Conservation (phyloP, 2,113 vertebrate genomes). For the Strix uralensis region DNA sequence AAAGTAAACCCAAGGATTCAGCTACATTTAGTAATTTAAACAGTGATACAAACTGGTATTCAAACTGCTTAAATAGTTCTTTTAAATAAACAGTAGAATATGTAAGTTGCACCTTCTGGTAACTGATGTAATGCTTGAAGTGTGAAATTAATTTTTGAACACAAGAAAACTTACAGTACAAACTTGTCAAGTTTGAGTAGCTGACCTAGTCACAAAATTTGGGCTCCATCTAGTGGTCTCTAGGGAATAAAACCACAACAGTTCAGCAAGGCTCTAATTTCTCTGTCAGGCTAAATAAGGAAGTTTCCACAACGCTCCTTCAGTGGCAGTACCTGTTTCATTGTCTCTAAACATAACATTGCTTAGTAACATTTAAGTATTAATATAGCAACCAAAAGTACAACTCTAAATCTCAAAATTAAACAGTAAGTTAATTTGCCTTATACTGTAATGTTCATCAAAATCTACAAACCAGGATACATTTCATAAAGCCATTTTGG, state of each 20-base stretch:
- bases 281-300: not conserved
- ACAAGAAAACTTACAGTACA: not conserved
- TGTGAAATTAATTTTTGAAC: not conserved
- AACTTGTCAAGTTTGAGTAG: not conserved
- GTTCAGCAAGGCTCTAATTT: not conserved
- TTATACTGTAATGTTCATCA: accelerated
- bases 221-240: slow-evolving; percentile 45
- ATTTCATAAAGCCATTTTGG: not conserved
- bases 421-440: not conserved
- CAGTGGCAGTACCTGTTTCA: not conserved
- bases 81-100: not conserved
- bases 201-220: not conserved
- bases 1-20: not conserved
- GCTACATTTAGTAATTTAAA: not conserved
- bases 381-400: not conserved
- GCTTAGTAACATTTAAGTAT: not conserved
- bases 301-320: not conserved
- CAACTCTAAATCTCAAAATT: not conserved
- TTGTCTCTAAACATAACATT: not conserved
- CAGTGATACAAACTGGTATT: not conserved
- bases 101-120: not conserved
- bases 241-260: not conserved
- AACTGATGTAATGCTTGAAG: not conserved
- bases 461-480: not conserved
- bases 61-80: not conserved